These are phyloP conservation scores for Poeciliopsis paucimaculata DNA, from an alignment of 2,797 vertebrate genomes.

Conservation along the genomic window DNA sequence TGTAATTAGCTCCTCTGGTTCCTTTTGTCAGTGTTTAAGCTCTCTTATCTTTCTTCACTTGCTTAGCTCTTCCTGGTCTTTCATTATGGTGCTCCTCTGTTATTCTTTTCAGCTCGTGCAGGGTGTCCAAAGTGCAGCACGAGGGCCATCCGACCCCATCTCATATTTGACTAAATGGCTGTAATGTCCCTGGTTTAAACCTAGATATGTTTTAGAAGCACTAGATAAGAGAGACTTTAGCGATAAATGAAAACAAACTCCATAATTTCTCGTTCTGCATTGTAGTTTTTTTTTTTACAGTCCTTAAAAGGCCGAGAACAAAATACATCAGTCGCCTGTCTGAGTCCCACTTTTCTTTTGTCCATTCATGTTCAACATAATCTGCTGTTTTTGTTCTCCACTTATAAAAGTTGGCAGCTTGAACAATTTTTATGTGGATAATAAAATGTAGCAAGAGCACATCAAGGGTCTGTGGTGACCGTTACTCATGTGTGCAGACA, in stretches of 20 bases:
- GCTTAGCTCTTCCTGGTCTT: too few relatives aligned
- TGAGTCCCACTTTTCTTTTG: background rate
- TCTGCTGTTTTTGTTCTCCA: background rate
- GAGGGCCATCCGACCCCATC: too few relatives aligned
- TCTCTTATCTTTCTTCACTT: too few relatives aligned
- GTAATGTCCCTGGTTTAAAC: too few relatives aligned
- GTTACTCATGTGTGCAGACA: background rate
- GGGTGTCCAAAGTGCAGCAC: too few relatives aligned
- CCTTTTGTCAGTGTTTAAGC: too few relatives aligned
- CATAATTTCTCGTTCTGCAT: background rate
- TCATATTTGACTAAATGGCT: too few relatives aligned
- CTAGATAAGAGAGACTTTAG: background rate
- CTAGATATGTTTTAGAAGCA: too few relatives aligned
- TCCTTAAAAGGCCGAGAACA: background rate
- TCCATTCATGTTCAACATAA: background rate
- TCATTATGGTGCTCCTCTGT: too few relatives aligned
- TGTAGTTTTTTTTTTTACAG: background rate
- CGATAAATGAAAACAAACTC: background rate
- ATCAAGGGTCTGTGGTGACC: background rate
- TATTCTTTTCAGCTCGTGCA: too few relatives aligned
- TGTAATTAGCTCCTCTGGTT: too few relatives aligned
- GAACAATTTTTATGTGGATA: background rate
- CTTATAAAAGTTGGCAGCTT: background rate
- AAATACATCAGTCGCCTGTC: background rate
- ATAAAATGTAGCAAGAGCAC: background rate